Evolutionary conservation across 2,888 invertebrate species (phyloP).

Genomic region (Clivina fossor): DNA sequence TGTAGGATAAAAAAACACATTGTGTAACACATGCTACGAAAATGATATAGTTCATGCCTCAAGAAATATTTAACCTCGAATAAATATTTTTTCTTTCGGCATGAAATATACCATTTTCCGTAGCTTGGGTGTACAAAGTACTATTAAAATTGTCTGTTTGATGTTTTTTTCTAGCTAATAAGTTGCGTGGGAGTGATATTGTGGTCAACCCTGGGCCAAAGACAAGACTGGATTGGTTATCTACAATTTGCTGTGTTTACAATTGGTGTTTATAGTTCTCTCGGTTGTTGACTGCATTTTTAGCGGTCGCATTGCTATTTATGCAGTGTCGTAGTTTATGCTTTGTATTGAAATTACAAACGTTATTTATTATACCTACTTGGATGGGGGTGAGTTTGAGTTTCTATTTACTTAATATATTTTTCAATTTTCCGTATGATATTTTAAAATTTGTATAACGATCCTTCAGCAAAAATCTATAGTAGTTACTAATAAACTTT

Average conservation of each 20-base stretch:
- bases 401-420: constrained; percentile 16
- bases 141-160: background rate
- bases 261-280: constrained; percentile 75
- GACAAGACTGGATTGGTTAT: constrained; percentile 64
- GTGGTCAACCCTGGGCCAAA: constrained; percentile 64
- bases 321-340: constrained; percentile 81
- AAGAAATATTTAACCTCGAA: too few relatives aligned
- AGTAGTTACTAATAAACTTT: too few relatives aligned
- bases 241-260: constrained; percentile 77
- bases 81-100: too few relatives aligned
- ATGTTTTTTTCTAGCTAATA: constrained; percentile 56
- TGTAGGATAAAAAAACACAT: too few relatives aligned
- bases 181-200: constrained; percentile 74
- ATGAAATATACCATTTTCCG: background rate
- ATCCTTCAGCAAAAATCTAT: too few relatives aligned
- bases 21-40: too few relatives aligned
- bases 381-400: constrained; percentile 58
- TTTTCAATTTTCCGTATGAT: too few relatives aligned
- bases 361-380: constrained; percentile 62
- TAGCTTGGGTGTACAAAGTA: background rate
- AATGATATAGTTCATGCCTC: too few relatives aligned
- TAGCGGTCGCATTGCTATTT: constrained; percentile 79
- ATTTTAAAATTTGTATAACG: too few relatives aligned
- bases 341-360: constrained; percentile 76
- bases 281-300: constrained; percentile 81